Evolutionary conservation across 1,140 invertebrate genomes (phyloP), one percentile per base, ranked within the genome.

Genomic region (Caenorhabditis brenneri): DNA sequence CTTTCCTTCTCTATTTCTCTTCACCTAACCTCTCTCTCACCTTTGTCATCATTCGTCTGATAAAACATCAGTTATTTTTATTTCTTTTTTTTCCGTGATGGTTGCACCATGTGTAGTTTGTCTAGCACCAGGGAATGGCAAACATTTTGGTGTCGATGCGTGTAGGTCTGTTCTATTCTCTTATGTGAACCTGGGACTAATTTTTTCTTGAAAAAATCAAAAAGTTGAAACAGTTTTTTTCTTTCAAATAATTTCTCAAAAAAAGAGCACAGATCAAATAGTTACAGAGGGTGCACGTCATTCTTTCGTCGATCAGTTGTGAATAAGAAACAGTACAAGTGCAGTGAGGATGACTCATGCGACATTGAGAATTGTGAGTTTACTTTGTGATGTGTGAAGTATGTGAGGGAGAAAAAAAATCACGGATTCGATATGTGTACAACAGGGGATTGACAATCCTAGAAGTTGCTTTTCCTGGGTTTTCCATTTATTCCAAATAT

Each of bases 361-460:
- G 58, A 65, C 19, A 65, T 65, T 65, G 58, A 65, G 31, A 65
- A 36, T 19, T 65, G 58, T 65, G 58, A 65, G 58, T 60, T 31
- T 33, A 4, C 12, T n/a, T 10, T 15, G 15, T 7, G n/a, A n/a
- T n/a, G n/a, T n/a, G n/a, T n/a, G n/a, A n/a, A n/a, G n/a, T n/a
- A n/a, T n/a, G n/a, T n/a, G n/a, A n/a, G n/a, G n/a, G n/a, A n/a
- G n/a, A n/a, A n/a, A n/a, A n/a, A n/a, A n/a, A n/a, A n/a, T n/a
- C n/a, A n/a, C n/a, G n/a, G n/a, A n/a, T n/a, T n/a, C n/a, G n/a
- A n/a, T n/a, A n/a, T n/a, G n/a, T n/a, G n/a, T n/a, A n/a, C n/a
- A n/a, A n/a, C n/a, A n/a, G n/a, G n/a, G n/a, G n/a, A n/a, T n/a
- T n/a, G n/a, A n/a, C n/a, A n/a, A n/a, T n/a, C n/a, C n/a, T n/a